Base-by-base conservation (phyloP, 2,888 invertebrate genomes). In the Gordius sp. region DNA sequence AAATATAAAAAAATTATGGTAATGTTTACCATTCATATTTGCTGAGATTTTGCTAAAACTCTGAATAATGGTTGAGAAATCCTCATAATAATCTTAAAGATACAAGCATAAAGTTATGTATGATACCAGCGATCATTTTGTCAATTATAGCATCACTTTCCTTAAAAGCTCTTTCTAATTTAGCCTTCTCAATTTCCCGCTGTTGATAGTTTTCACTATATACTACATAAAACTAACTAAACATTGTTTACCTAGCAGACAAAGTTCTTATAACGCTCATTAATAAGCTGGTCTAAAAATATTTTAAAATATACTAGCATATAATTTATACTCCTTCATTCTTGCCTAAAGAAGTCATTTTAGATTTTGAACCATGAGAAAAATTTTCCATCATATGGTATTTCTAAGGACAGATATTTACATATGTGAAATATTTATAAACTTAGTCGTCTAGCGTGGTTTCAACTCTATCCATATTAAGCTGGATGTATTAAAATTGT, bases 221-320 rank as follows among this genome's bases (percentile, higher is more conserved):
- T 53, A 2, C 1, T 1, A 16, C 18, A 16, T 18, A 59, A 2
- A 2, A 56, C 2, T n/a, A 20, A 18, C 8, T 56, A 2, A 56
- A 23, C 47, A 26, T 2, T 25, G 61, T 62, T 61, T 63, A 68
- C 72, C 85, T 85, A 4, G 86, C 81, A 26, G 87, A 87, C 59
- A 93, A 71, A 0, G 87, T 85, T 62, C 87, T 78, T 62, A 93
- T 87, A 54, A 93, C 87, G 59, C 85, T 83, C 78, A 91, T 89
- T 63, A 93, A 63, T 60, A 69, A 66, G 23, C 20, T 47, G 8
- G 47, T 47, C 47, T 47, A 47, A 47, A 33, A 33, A n/a, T n/a
- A n/a, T n/a, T n/a, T n/a, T n/a, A n/a, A n/a, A n/a, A n/a, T n/a
- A n/a, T n/a, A n/a, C n/a, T n/a, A n/a, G n/a, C n/a, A n/a, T n/a